Base-by-base conservation (phyloP, 2,113 vertebrate species). In the Tachysurus fulvidraco region DNA sequence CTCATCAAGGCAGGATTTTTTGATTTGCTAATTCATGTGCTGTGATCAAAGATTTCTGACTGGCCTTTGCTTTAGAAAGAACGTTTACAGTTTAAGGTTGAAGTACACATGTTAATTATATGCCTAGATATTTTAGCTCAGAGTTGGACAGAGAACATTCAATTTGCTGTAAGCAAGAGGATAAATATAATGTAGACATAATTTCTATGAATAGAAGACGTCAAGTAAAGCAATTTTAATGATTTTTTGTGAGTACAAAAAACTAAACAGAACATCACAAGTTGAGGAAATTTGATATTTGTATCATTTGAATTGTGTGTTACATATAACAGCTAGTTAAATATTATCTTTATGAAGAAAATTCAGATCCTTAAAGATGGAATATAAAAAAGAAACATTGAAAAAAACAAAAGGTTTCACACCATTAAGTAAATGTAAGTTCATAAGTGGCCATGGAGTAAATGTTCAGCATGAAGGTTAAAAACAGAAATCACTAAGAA, bases 121-220 rank as follows among this genome's bases (percentile, higher is more conserved):
- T 30, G 54, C 76, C 54, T 55, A 55, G 52, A 57, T 36, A 83
- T 55, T 79, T 59, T 5, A 81, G 73, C 50, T 67, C 36, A n/a
- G 83, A 74, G 64, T 67, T 83, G 69, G 86, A 60, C 82, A 87
- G 67, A 79, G 67, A 77, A n/a, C 50, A 82, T 59, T 89, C 14
- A 85, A 85, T 84, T 84, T 73, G 64, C 60, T 4, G 11, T 78
- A 36, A 57, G 50, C 30, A 86, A 86, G 54, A 57, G 46, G 78
- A 69, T 80, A 86, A 80, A 86, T 86, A 86, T 80, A 67, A 86
- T 67, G 62, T 86, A 86, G 84, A 46, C 50, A 80, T 55, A 41
- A 79, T 64, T 78, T 79, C 46, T 78, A 55, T 85, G 28, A 67
- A 64, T 69, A 55, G 44, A 64, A 7, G 36, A 44, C 23, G 54